Percentiles rank a stretch among this genome's conserved stretches.
These are phyloP conservation scores for Chaenogobius annularis DNA, from an alignment of 2,113 vertebrate genomes.

Conservation along the genomic window DNA sequence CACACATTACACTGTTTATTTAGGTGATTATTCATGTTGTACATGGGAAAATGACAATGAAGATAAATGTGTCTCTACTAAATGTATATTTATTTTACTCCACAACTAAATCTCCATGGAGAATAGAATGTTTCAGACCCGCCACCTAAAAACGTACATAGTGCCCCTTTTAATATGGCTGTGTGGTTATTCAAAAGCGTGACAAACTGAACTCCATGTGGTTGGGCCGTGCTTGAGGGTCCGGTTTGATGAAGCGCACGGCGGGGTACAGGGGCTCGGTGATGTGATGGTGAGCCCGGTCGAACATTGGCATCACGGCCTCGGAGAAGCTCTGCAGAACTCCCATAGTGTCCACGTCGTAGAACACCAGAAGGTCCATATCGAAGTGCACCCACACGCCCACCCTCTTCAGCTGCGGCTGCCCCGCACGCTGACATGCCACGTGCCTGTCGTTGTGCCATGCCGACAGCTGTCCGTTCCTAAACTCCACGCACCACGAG, in stretches of 20 bases:
- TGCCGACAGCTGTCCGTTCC: constrained; percentile 46
- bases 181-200: neutral
- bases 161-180: no score
- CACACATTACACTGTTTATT: no score
- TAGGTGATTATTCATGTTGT: no score
- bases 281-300: constrained; percentile 76
- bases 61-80: no score
- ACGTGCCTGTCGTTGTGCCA: constrained; percentile 77
- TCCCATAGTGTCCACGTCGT: constrained; percentile 66
- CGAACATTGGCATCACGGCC: constrained; percentile 59
- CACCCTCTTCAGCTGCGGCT: constrained; percentile 33
- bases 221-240: constrained; percentile 46
- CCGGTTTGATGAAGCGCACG: constrained; percentile 66
- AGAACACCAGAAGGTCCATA: constrained; percentile 72
- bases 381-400: constrained; percentile 73
- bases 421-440: constrained; percentile 42
- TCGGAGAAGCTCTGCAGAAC: constrained; percentile 73
- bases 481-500: constrained; percentile 78
- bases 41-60: neutral
- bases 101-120: no score
- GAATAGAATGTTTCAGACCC: no score
- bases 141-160: no score
- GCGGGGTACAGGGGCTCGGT: constrained; percentile 71
- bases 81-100: no score
- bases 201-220: constrained; percentile 65